phyloP scores from a whole-genome alignment of 2,113 vertebrate species.

The Aphyosemion australe region DNA sequence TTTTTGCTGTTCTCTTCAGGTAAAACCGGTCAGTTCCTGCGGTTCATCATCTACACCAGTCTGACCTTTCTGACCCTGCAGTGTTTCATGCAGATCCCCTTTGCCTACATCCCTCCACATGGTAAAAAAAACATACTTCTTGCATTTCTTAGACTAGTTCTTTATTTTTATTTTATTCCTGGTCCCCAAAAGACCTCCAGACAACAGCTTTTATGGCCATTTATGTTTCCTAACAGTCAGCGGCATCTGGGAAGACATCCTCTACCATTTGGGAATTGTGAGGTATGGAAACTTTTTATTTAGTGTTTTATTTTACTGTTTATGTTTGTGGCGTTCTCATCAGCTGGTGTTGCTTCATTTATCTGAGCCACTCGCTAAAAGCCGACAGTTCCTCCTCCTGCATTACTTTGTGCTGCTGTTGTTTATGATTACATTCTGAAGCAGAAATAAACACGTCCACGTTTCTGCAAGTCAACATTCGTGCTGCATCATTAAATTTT shows the following conservation, averaged over 20 bases:
- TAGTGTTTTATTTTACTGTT: too few species aligned
- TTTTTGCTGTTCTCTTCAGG: conserved; percentile 51
- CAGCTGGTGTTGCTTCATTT: neutral
- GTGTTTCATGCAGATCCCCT: conserved; percentile 77
- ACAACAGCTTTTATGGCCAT: neutral
- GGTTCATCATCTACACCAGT: conserved; percentile 63
- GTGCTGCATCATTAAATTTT: neutral
- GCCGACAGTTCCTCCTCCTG: neutral
- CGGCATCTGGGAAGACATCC: conserved; percentile 71
- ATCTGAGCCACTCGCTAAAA: neutral
- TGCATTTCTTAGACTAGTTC: neutral
- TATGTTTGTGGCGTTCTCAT: neutral
- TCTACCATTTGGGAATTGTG: conserved; percentile 80
- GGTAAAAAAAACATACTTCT: conserved; percentile 59
- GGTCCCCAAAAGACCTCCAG: neutral
- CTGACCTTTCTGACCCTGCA: conserved; percentile 75
- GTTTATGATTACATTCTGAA: neutral
- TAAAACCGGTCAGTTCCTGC: conserved; percentile 70
- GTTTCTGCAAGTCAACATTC: neutral
- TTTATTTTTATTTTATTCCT: neutral
- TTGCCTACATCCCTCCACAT: conserved; percentile 69
- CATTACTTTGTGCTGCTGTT: neutral
- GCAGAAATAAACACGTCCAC: neutral
- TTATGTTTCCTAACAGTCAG: conserved; percentile 59
- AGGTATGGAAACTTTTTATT: conserved; percentile 57